These are phyloP conservation scores for Watsonalla binaria DNA, from an alignment of 2,888 invertebrate genomes.

Conservation along the genomic window DNA sequence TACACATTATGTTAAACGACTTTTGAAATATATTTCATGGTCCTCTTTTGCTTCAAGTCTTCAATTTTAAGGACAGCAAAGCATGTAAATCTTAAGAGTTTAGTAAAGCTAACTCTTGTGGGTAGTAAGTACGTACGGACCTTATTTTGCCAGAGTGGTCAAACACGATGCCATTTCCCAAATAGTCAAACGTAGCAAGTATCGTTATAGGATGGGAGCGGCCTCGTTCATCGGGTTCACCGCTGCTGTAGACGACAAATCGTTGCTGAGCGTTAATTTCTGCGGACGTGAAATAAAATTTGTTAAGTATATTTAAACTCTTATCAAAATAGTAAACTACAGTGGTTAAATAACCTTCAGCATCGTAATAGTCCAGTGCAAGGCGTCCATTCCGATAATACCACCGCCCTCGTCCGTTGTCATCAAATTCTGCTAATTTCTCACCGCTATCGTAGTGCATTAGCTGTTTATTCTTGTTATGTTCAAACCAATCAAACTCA, in stretches of 20 bases:
- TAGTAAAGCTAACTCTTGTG: no score
- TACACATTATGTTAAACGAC: not conserved
- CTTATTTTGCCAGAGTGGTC: constrained; percentile 67
- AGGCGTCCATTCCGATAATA: constrained; percentile 59
- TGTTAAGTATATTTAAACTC: not conserved
- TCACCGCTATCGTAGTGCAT: constrained; percentile 60
- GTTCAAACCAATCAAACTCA: constrained; percentile 68
- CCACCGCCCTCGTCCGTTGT: constrained; percentile 57
- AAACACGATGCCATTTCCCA: constrained; percentile 67
- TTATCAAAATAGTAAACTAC: not conserved
- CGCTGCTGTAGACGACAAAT: constrained; percentile 61
- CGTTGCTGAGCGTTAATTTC: constrained; percentile 64
- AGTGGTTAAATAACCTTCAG: constrained; percentile 45
- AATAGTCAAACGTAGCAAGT: constrained; percentile 61
- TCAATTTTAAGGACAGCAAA: no score
- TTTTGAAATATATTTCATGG: no score
- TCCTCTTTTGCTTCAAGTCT: no score
- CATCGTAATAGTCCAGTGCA: constrained; percentile 64
- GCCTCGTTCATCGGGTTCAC: constrained; percentile 58
- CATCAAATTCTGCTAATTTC: constrained; percentile 57
- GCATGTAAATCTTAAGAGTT: no score
- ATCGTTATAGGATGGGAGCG: constrained; percentile 52
- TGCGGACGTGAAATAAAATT: constrained; percentile 18
- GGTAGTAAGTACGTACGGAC: constrained; percentile 20
- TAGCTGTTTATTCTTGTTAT: constrained; percentile 51